These are phyloP conservation scores for Podarcis siculus DNA, from an alignment of 2,797 vertebrate genomes.

Conservation along the genomic window DNA sequence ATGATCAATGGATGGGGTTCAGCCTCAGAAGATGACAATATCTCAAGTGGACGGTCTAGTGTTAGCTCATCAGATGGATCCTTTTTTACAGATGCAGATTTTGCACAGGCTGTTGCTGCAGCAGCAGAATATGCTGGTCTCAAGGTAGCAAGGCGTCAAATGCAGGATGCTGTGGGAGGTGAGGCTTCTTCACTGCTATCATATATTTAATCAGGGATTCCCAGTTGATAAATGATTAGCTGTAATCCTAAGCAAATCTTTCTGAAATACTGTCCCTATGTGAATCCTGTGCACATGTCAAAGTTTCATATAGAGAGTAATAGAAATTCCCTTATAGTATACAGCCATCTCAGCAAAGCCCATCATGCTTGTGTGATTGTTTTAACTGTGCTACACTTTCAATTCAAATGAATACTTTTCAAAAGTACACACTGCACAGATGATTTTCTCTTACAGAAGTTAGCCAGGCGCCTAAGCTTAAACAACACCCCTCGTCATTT, in stretches of 20 bases:
- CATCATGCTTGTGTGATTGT: not conserved
- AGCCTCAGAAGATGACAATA: constrained; percentile 97
- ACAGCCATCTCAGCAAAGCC: not conserved
- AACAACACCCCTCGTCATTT: not conserved
- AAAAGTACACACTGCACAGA: not conserved
- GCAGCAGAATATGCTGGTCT: constrained; percentile 95
- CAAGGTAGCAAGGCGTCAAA: constrained; percentile 89
- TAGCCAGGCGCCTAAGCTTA: not conserved
- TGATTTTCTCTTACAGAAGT: too few species aligned
- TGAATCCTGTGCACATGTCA: not conserved
- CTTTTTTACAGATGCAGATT: constrained; percentile 97
- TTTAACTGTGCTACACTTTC: not conserved
- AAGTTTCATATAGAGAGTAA: not conserved
- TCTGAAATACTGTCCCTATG: not conserved
- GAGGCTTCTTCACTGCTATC: constrained; percentile 30
- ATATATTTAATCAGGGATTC: not conserved
- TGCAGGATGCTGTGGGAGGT: constrained; percentile 82
- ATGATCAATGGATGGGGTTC: constrained; percentile 99
- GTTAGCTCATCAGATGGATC: constrained; percentile 97
- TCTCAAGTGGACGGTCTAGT: constrained; percentile 95
- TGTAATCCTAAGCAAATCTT: not conserved
- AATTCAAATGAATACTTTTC: not conserved
- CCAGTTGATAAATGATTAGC: not conserved
- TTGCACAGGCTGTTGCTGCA: constrained; percentile 95
- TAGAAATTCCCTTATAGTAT: not conserved